phyloP scores from a whole-genome alignment of 2,888 invertebrate species.

The Mythimna ferrago region DNA sequence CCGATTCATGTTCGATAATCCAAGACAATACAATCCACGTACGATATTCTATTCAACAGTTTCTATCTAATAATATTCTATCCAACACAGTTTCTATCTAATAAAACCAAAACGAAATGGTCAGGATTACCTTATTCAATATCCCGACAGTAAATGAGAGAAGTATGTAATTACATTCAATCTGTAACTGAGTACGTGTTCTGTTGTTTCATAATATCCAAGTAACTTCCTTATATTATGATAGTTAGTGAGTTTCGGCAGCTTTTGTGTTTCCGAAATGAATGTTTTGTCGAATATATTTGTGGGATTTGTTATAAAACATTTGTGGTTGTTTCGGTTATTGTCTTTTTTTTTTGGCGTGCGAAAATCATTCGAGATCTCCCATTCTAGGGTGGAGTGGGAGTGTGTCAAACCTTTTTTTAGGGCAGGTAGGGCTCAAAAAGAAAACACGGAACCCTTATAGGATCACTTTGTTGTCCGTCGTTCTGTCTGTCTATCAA shows the following conservation, averaged over 20 bases:
- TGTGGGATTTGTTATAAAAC: no score
- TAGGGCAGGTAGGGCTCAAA: no score
- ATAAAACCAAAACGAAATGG: constrained; percentile 12
- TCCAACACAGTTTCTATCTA: not conserved
- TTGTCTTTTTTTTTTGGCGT: no score
- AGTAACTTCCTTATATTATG: constrained; percentile 10
- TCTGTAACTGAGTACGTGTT: constrained; percentile 36
- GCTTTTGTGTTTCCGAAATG: constrained; percentile 5
- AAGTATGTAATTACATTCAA: constrained; percentile 42
- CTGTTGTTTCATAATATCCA: constrained; percentile 12
- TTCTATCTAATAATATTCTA: not conserved
- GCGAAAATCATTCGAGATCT: no score
- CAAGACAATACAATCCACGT: not conserved
- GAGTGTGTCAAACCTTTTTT: no score
- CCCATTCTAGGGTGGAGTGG: no score
- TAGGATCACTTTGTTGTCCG: no score
- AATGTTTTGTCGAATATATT: no score
- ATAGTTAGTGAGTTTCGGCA: constrained; percentile 2
- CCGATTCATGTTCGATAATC: not conserved
- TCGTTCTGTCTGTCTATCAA: no score
- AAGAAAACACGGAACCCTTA: no score
- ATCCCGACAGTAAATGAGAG: constrained; percentile 16
- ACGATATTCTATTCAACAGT: not conserved
- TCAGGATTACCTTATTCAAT: constrained; percentile 25
- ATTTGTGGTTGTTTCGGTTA: no score